phyloP scores from a whole-genome alignment of 2,888 invertebrate genomes.

The Coleophora deauratella region DNA sequence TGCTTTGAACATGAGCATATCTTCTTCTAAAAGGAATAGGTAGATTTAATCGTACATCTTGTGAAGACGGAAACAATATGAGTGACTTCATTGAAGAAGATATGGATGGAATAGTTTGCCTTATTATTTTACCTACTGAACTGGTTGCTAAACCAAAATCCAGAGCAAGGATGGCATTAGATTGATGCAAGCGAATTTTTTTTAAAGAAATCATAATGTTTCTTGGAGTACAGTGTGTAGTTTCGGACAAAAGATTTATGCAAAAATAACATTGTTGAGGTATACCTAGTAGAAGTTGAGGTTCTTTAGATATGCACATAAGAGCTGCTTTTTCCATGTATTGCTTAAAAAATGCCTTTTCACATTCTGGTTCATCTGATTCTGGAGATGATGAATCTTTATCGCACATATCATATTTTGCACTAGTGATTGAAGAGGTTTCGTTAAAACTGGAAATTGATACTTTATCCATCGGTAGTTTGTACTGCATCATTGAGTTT shows the following conservation, averaged over 20 bases:
- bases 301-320: conserved; percentile 1
- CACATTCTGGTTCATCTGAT: background rate
- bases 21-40: conserved; percentile 13
- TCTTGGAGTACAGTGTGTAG: background rate
- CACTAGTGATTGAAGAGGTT: too few species aligned
- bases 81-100: background rate
- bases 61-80: conserved; percentile 1
- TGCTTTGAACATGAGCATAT: conserved; percentile 9
- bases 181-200: conserved; percentile 2
- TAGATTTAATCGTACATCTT: conserved; percentile 8
- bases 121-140: background rate
- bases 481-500: background rate
- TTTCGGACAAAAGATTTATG: background rate
- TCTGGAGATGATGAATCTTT: too few species aligned
- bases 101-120: background rate
- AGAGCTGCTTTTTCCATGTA: conserved; percentile 1
- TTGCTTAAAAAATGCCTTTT: background rate
- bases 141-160: conserved; percentile 1
- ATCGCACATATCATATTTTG: too few species aligned
- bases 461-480: background rate
- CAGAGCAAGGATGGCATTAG: conserved; percentile 1
- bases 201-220: background rate
- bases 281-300: conserved; percentile 1
- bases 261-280: conserved; percentile 1
- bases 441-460: background rate